Evolutionary conservation across 2,888 invertebrate species (phyloP).

Genomic region (Phyllotreta cruciferae): DNA sequence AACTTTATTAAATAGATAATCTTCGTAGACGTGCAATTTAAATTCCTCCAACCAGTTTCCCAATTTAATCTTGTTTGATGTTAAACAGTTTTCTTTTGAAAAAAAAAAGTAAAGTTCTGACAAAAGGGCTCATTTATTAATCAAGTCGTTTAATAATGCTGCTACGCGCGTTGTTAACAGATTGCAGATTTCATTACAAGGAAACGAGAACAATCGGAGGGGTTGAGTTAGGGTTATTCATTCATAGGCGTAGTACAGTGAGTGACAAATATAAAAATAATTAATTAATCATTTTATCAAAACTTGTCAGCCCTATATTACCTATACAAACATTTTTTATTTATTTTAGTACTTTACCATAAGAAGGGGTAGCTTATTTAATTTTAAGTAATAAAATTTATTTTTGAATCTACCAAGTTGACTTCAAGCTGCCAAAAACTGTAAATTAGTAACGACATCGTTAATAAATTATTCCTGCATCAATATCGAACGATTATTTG

Average conservation of each 20-base stretch:
- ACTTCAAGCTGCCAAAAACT: no score
- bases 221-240: conserved; percentile 17
- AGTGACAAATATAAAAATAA: no score
- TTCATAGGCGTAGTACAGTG: conserved; percentile 3
- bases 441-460: no score
- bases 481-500: no score
- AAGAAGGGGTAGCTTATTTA: no score
- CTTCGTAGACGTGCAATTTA: conserved; percentile 14
- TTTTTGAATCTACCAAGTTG: no score
- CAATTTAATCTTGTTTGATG: conserved; percentile 24
- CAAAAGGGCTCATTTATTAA: conserved; percentile 23
- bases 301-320: no score
- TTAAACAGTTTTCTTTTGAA: conserved; percentile 15
- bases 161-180: conserved; percentile 21
- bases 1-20: conserved; percentile 21
- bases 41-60: conserved; percentile 20
- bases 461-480: no score
- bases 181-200: conserved; percentile 21
- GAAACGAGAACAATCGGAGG: conserved; percentile 18
- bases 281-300: no score
- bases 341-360: no score
- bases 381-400: no score
- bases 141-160: conserved; percentile 24
- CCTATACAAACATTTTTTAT: no score
- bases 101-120: conserved; percentile 8